phyloP scores from a whole-genome alignment of 2,888 invertebrate genomes.

The Pyrochroa serraticornis region DNA sequence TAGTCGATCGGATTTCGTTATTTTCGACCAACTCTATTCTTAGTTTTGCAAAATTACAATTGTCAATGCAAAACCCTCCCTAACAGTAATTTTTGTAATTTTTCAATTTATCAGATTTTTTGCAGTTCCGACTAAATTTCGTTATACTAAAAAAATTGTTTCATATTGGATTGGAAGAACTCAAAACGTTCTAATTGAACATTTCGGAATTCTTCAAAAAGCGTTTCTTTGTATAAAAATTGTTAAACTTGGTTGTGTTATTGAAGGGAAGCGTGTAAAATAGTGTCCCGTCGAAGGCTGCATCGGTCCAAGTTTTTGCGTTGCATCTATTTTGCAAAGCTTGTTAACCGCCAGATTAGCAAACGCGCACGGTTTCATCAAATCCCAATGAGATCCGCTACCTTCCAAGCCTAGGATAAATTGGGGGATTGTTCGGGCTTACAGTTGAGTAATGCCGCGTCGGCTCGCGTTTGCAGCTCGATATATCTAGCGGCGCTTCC shows the following conservation, averaged over 20 bases:
- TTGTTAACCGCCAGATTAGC: conserved; percentile 60
- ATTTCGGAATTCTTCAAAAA: too few relatives aligned
- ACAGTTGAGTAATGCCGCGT: conserved; percentile 59
- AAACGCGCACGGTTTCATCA: conserved; percentile 58
- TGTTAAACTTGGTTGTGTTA: neutral
- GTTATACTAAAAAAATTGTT: too few relatives aligned
- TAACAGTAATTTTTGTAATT: too few relatives aligned
- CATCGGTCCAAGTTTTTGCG: conserved; percentile 34
- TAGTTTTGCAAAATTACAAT: too few relatives aligned
- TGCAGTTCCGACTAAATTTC: too few relatives aligned
- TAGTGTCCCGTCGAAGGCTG: neutral
- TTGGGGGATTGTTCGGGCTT: conserved; percentile 59
- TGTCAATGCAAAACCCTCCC: too few relatives aligned
- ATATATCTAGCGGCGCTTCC: conserved; percentile 55
- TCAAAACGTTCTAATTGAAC: too few relatives aligned
- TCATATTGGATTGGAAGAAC: too few relatives aligned
- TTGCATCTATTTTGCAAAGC: conserved; percentile 58
- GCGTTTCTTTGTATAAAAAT: too few relatives aligned
- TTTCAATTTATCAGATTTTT: too few relatives aligned
- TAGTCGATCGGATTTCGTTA: too few relatives aligned
- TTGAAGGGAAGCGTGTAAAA: neutral
- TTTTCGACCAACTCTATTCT: too few relatives aligned
- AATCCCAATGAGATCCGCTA: conserved; percentile 60
- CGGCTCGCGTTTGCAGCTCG: conserved; percentile 57
- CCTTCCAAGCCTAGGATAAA: conserved; percentile 57